Evolutionary conservation across 2,888 invertebrate species (phyloP), one percentile per base, ranked within the genome.

Genomic region (Parnassius mnemosyne): DNA sequence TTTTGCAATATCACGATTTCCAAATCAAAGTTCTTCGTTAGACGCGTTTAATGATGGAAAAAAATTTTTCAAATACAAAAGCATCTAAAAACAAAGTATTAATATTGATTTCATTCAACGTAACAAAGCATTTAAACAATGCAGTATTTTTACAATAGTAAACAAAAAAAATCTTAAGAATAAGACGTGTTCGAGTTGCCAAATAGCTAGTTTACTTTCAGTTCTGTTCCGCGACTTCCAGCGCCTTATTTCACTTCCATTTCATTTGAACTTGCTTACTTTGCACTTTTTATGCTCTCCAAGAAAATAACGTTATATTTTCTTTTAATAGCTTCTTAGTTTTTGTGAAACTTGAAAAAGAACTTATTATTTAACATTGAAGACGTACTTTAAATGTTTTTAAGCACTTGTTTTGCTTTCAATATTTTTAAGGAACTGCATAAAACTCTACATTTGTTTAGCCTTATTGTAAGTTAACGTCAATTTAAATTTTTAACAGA

Each of bases 111-210:
- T 43, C 43, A 43, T 10, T 43, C 10, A 43, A 43, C 10, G 11
- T 43, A 10, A 43, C 11, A 43, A 43, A 43, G 43, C 43, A 11
- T 43, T 43, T 10, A 9, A 47, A 47, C 47, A 47, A 13, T 47
- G 13, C 3, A 47, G 16, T 47, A 11, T 7, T 13, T 47, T 13
- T 47, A 9, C 3, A 47, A n/a, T 13, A 16, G 13, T 13, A 13
- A 13, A 13, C 47, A n/a, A 47, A 47, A 47, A 47, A 9, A 3
- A 9, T 13, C 47, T 63, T 63, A 46, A 53, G 52, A 44, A 55
- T 57, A 64, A 65, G 69, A 68, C 73, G 71, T 71, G 70, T 68
- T 65, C 67, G 69, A 75, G 73, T 68, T 65, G 64, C 65, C 64
- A 66, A 68, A 68, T 65, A 65, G 58, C 52, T 52, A 52, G 63